Percentiles rank a stretch among this genome's conserved stretches.
Conservation (phyloP, 2,888 invertebrate species). For the Lasiommata megera region DNA sequence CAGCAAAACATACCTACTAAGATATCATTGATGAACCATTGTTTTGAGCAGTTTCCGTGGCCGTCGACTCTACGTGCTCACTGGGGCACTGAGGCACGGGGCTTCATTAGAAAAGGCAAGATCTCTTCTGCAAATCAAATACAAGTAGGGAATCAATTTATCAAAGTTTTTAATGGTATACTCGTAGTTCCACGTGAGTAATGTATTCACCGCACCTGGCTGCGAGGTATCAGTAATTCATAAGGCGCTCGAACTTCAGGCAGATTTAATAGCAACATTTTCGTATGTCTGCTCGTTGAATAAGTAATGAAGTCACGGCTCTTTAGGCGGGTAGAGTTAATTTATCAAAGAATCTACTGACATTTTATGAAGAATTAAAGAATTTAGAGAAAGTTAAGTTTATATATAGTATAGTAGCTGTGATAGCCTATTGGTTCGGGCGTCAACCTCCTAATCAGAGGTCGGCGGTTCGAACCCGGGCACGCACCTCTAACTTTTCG, state of each 20-base stretch:
- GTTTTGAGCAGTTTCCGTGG: no score
- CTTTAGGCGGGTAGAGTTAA: not conserved
- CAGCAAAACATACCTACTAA: no score
- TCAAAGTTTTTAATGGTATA: not conserved
- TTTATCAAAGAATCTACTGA: slow-evolving; percentile 10
- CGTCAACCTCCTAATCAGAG: no score
- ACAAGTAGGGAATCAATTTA: not conserved
- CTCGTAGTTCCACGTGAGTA: not conserved
- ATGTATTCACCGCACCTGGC: not conserved
- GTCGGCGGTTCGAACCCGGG: no score
- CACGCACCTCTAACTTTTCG: no score
- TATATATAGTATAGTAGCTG: no score
- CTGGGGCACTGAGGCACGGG: no score
- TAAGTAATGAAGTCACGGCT: slow-evolving; percentile 12
- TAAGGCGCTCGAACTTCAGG: slow-evolving; percentile 5
- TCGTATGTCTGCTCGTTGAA: slow-evolving; percentile 10
- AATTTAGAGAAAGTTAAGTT: not conserved
- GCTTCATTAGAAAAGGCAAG: no score
- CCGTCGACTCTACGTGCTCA: no score
- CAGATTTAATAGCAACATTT: slow-evolving; percentile 18
- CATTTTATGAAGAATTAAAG: not conserved
- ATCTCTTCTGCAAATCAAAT: no score
- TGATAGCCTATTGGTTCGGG: no score
- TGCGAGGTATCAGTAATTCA: slow-evolving; percentile 8
- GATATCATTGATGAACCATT: no score